phyloP scores from a whole-genome alignment of 2,113 vertebrate genomes.

The Hyla sarda region DNA sequence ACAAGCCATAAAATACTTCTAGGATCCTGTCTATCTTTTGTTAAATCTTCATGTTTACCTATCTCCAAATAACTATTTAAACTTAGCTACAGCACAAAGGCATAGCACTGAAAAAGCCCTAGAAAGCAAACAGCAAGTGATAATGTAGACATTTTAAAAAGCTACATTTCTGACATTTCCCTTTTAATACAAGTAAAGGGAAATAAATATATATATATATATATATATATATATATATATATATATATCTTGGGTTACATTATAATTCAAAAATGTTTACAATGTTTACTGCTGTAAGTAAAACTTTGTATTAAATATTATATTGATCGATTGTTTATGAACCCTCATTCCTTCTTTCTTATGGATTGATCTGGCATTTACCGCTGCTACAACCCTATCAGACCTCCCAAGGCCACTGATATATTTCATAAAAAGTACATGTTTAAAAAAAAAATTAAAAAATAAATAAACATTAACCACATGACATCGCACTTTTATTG shows the following conservation, averaged over 20 bases:
- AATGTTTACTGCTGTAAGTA: not conserved
- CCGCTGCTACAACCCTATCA: not conserved
- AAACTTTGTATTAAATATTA: not conserved
- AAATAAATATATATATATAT: not conserved
- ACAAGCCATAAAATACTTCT: constrained; percentile 77
- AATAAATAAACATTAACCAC: too few species aligned
- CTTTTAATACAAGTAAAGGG: not conserved
- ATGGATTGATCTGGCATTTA: not conserved
- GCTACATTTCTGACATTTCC: constrained; percentile 36
- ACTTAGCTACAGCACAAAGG: constrained; percentile 57
- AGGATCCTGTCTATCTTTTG: constrained; percentile 60
- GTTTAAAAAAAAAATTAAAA: not conserved
- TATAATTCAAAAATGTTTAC: not conserved
- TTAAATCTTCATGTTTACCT: constrained; percentile 71
- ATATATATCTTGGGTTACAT: not conserved
- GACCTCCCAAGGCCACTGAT: not conserved
- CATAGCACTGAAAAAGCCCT: constrained; percentile 55
- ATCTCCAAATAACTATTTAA: constrained; percentile 67
- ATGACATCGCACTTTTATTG: not conserved
- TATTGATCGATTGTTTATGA: too few species aligned
- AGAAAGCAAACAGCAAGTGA: constrained; percentile 54
- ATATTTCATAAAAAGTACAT: not conserved
- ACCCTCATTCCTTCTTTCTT: not conserved
- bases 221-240: too few species aligned
- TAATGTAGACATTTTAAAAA: constrained; percentile 62